Conservation (phyloP, 2,888 invertebrate species). For the Mimumesa dahlbomi region DNA sequence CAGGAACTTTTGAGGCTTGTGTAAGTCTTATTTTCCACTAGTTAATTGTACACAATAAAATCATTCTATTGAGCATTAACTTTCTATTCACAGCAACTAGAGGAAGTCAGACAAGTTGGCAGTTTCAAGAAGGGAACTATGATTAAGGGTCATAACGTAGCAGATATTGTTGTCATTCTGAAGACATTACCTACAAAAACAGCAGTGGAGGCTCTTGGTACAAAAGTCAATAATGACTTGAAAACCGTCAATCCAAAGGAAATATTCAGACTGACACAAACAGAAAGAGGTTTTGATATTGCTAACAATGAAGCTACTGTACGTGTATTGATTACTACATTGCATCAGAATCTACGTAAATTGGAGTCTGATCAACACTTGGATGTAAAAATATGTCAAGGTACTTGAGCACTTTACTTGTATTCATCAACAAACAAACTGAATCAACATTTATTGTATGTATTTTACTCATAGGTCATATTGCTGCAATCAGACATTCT, state of each 20-base stretch:
- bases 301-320: conserved; percentile 92
- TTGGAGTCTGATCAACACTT: conserved; percentile 92
- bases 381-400: conserved; percentile 82
- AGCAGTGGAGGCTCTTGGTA: conserved; percentile 95
- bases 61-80: neutral
- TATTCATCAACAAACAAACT: no score
- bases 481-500: conserved; percentile 96
- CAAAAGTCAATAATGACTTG: conserved; percentile 93
- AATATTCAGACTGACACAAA: conserved; percentile 82
- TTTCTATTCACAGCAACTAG: conserved; percentile 86
- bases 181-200: conserved; percentile 98
- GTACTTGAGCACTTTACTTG: no score
- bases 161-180: conserved; percentile 97
- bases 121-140: conserved; percentile 99
- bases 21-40: conserved; percentile 83
- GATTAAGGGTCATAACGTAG: conserved; percentile 96
- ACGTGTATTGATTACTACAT: conserved; percentile 94
- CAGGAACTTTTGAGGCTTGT: conserved; percentile 96
- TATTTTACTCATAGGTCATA: conserved; percentile 83
- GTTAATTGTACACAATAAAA: neutral
- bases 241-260: conserved; percentile 86
- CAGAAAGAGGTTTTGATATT: conserved; percentile 93
- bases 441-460: neutral
- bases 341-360: conserved; percentile 96
- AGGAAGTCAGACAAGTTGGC: conserved; percentile 97